Evolutionary conservation across 2,113 vertebrate species (phyloP).

Genomic region (Atlantisia rogersi): DNA sequence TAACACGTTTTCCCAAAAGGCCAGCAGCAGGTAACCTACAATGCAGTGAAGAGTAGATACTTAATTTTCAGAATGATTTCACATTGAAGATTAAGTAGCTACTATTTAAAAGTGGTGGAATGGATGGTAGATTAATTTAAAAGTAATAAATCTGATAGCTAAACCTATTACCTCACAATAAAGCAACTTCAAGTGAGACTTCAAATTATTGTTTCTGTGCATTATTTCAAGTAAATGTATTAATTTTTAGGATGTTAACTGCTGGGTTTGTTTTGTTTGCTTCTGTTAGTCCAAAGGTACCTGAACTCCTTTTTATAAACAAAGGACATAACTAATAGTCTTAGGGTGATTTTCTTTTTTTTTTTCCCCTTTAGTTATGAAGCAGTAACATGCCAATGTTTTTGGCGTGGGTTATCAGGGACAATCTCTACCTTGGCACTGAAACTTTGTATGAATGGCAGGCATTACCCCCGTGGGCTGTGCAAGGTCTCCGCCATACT

Average conservation of each 20-base stretch:
- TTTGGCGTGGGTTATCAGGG: background rate
- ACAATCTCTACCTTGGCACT: background rate
- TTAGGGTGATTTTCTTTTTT: background rate
- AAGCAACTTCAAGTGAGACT: background rate
- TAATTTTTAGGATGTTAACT: background rate
- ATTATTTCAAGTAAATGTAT: background rate
- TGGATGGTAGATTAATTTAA: background rate
- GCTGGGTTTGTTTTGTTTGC: background rate
- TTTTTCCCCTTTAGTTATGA: too few relatives aligned
- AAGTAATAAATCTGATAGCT: background rate
- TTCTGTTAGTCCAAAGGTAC: background rate
- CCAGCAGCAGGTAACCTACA: background rate
- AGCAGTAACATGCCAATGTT: fast-evolving
- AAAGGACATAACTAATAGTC: background rate
- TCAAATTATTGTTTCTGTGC: background rate
- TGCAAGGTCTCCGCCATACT: background rate
- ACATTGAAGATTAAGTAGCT: constrained; percentile 5
- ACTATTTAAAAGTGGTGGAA: background rate
- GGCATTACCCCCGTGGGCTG: background rate
- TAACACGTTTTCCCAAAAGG: background rate
- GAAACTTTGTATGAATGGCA: background rate
- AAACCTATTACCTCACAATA: background rate
- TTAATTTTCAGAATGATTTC: constrained; percentile 23
- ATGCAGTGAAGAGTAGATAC: background rate
- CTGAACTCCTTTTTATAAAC: background rate